Base-by-base conservation (phyloP, 1,140 invertebrate genomes). In the Hermatobates lingyangjiaoensis region DNA sequence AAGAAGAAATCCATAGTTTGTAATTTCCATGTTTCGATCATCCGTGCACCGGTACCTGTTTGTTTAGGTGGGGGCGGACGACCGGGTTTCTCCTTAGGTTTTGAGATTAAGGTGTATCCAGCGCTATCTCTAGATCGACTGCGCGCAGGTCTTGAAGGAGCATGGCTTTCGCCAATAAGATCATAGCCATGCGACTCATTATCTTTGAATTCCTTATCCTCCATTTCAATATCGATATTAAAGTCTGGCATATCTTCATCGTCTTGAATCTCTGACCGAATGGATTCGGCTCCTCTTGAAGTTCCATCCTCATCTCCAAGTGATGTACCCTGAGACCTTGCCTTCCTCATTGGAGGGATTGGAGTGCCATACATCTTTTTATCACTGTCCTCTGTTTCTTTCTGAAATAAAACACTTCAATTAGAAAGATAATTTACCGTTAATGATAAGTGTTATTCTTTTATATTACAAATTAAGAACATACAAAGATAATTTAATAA, bases 201-300 rank as follows among this genome's bases (percentile, higher is more conserved):
- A 18, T 42, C 26, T 26, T 45, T 10, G 55, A 42, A 20, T 27
- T 42, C 23, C 4, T 45, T 46, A 56, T 69, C 66, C 51, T 70
- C 66, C 24, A 65, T 58, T 30, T 69, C 64, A 23, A 66, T 64
- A 55, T 64, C 66, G 4, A 23, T 18, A 3, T 18, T 20, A 3
- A 21, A n/a, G 1, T 21, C 27, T 23, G 69, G 66, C 21, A 62
- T 59, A 51, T 69, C 65, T 54, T 66, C 68, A 28, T 70, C 66
- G 25, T 62, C 59, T 52, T 69, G 63, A 14, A 66, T 66, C 46
- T 73, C 71, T 34, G 71, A 59, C 10, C 62, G 69, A 18, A 75
- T 58, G 1, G 80, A 82, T 48, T 82, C 79, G 2, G 78, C 78
- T 1, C 78, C 80, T 50, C 75, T 71, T 0, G 79, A 82, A 1